phyloP scores from a whole-genome alignment of 2,888 invertebrate genomes.

The Mycalesis mineus region DNA sequence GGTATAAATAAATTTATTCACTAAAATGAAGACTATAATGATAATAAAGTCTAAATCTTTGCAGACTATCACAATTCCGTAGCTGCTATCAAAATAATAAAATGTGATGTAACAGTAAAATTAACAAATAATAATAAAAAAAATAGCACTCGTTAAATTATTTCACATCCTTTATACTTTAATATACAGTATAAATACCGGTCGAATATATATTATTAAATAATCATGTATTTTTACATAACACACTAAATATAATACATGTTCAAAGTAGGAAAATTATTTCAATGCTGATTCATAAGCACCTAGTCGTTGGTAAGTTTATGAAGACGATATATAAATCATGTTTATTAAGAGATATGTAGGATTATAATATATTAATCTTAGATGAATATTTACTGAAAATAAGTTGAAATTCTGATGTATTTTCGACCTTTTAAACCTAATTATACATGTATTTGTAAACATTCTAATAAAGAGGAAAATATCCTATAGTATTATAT shows the following conservation, averaged over 20 bases:
- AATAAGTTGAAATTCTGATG: not conserved
- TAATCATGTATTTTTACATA: not conserved
- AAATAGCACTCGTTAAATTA: not conserved
- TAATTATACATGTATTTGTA: not conserved
- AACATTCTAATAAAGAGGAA: not conserved
- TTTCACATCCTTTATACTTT: not conserved
- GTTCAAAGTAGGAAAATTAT: conserved; percentile 2
- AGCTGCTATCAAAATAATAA: not conserved
- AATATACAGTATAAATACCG: conserved; percentile 1
- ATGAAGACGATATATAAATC: not conserved
- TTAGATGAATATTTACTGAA: not conserved
- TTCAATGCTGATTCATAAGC: not conserved
- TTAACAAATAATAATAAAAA: not conserved
- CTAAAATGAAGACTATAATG: no score
- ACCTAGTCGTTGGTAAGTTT: not conserved
- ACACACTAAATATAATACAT: not conserved
- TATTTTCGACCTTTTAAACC: conserved; percentile 2
- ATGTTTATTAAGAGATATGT: not conserved
- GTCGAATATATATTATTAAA: not conserved
- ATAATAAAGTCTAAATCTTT: no score
- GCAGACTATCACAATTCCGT: no score
- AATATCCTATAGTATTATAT: not conserved
- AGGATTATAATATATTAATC: not conserved
- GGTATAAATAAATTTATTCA: not conserved
- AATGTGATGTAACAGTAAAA: not conserved